Evolutionary conservation across 2,113 vertebrate genomes (phyloP).

Genomic region (Cyphomyrus discorhynchus): DNA sequence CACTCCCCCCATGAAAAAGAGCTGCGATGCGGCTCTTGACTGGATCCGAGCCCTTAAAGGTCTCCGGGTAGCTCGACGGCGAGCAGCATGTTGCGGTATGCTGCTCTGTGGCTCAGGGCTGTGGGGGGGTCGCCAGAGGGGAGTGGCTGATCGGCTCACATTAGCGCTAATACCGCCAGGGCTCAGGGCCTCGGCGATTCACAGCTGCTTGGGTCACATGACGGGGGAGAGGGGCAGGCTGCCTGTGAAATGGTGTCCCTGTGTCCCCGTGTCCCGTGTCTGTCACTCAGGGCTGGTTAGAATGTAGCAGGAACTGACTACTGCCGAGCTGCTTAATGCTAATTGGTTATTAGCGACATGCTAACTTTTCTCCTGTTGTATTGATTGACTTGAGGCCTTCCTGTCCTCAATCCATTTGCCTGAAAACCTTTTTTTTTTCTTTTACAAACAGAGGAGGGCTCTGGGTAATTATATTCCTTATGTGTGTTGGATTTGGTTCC

Average conservation of each 20-base stretch:
- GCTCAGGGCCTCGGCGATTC: conserved; percentile 36
- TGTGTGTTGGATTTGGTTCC: neutral
- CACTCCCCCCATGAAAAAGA: neutral
- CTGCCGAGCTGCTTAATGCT: neutral
- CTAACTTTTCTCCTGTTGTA: neutral
- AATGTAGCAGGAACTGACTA: neutral
- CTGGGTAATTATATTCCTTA: neutral
- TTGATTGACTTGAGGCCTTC: neutral
- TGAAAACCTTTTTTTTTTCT: neutral
- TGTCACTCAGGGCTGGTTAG: conserved; percentile 3
- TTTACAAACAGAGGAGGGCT: neutral
- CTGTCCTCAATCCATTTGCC: neutral
- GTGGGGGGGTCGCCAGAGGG: conserved; percentile 33
- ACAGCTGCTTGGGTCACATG: neutral
- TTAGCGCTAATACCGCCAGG: conserved; percentile 37
- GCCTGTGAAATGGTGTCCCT: neutral
- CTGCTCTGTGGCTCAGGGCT: conserved; percentile 14
- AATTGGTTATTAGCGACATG: neutral
- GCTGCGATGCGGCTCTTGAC: neutral
- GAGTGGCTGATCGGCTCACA: conserved; percentile 37
- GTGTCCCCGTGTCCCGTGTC: neutral
- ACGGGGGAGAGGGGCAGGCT: neutral
- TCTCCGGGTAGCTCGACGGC: neutral
- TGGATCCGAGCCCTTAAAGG: neutral
- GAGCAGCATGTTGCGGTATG: neutral